Percentiles rank a stretch among this genome's conserved stretches.
These are phyloP conservation scores for Ellobius talpinus DNA, from an alignment of 2,113 vertebrate genomes.

Conservation along the genomic window DNA sequence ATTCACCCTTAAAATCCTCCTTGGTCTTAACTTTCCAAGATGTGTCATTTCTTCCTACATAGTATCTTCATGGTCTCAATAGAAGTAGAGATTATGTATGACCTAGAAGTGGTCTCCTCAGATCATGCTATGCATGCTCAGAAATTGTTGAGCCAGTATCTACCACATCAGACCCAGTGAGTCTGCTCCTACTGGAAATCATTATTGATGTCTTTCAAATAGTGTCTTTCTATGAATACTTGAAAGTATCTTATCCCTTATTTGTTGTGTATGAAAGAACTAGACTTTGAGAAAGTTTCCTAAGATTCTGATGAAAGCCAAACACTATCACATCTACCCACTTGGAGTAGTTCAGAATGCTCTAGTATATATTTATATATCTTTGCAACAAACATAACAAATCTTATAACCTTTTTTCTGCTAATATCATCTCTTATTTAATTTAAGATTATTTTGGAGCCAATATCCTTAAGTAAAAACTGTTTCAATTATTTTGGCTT, in stretches of 20 bases:
- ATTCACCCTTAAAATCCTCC: background rate
- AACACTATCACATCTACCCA: too few species aligned
- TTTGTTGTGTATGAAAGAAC: background rate
- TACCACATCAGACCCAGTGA: background rate
- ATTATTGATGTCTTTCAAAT: too few species aligned
- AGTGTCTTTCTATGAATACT: background rate
- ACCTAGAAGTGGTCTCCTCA: background rate
- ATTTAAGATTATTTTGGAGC: background rate
- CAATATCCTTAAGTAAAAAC: background rate
- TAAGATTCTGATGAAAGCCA: background rate
- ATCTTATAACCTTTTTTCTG: background rate
- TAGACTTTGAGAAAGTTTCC: background rate
- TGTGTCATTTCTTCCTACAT: background rate
- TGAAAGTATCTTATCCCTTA: background rate
- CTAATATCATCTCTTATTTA: background rate
- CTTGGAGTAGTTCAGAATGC: background rate
- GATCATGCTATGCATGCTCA: fast-evolving
- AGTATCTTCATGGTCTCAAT: background rate
- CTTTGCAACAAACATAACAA: background rate
- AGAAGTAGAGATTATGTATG: background rate
- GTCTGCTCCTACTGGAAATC: background rate
- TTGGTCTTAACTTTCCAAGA: background rate
- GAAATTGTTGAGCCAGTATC: background rate
- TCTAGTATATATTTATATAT: background rate
- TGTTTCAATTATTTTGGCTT: background rate